Conservation (phyloP, 2,113 vertebrate species). For the Zootoca vivipara region DNA sequence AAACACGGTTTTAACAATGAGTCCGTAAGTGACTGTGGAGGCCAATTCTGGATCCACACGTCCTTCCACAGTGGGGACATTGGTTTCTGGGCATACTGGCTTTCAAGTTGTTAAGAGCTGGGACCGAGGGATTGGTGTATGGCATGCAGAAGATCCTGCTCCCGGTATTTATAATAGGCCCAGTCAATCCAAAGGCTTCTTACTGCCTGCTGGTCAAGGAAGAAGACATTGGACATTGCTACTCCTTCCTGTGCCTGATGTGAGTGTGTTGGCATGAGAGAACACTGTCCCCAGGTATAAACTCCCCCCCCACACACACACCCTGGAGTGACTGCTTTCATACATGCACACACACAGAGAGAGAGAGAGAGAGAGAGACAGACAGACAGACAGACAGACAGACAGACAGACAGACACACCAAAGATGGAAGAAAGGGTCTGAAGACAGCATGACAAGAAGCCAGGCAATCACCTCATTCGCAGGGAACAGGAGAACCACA, state of each 20-base stretch:
- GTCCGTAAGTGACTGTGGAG: too few species aligned
- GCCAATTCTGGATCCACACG: too few species aligned
- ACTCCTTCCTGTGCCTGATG: neutral
- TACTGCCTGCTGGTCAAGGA: neutral
- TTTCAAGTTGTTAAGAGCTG: neutral
- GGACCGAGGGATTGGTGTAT: neutral
- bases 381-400: too few species aligned
- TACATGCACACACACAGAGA: neutral
- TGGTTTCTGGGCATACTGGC: neutral
- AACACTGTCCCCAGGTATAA: neutral
- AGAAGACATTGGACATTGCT: neutral
- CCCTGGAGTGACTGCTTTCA: neutral
- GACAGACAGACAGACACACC: neutral
- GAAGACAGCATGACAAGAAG: constrained; percentile 21
- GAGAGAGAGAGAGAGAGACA: neutral
- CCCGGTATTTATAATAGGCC: neutral
- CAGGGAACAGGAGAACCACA: neutral
- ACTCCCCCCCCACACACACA: too few species aligned
- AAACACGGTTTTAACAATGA: too few species aligned
- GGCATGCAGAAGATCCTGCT: neutral
- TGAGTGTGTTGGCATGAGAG: neutral
- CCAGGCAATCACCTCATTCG: neutral
- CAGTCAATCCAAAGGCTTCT: neutral
- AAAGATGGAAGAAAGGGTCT: neutral
- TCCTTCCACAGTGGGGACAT: too few species aligned